These are phyloP conservation scores for Galaxea fascicularis DNA, from an alignment of 92 coral and sea anemone species.

Conservation along the genomic window DNA sequence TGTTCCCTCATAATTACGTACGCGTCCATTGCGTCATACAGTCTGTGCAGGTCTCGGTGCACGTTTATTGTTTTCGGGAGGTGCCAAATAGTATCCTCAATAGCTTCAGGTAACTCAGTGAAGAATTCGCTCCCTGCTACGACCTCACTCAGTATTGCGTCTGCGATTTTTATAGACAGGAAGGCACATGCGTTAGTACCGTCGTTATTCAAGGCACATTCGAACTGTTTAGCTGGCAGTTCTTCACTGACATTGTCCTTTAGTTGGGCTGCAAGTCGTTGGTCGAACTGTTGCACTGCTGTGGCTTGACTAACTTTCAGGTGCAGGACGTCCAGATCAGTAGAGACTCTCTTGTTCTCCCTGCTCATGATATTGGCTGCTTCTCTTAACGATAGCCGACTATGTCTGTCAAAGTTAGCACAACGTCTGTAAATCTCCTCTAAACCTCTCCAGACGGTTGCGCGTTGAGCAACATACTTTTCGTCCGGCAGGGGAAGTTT, in stretches of 20 bases:
- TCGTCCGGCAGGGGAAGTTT: slow-evolving; percentile 20
- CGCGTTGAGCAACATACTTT: slow-evolving; percentile 35
- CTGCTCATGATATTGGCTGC: slow-evolving; percentile 23
- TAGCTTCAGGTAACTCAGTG: slow-evolving; percentile 6
- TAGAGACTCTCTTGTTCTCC: slow-evolving; percentile 23
- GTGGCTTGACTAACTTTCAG: slow-evolving; percentile 53
- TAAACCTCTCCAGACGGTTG: slow-evolving; percentile 39
- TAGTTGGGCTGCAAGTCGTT: slow-evolving; percentile 39
- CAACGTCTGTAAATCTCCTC: slow-evolving; percentile 43
- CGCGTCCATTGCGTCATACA: slow-evolving; percentile 62
- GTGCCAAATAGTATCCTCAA: too few relatives aligned
- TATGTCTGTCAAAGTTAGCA: slow-evolving; percentile 31
- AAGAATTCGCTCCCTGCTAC: slow-evolving; percentile 22
- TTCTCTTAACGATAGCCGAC: slow-evolving; percentile 35
- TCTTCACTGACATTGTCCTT: slow-evolving; percentile 15
- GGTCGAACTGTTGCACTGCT: too few relatives aligned
- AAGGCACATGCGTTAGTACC: too few relatives aligned
- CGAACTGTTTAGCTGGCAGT: slow-evolving; percentile 35
- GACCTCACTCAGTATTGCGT: slow-evolving; percentile 22
- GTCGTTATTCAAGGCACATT: slow-evolving; percentile 36
- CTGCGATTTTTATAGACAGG: slow-evolving; percentile 39
- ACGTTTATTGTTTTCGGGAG: slow-evolving; percentile 45
- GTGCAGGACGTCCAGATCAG: slow-evolving; percentile 29
- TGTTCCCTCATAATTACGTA: slow-evolving; percentile 32
- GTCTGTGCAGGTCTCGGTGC: slow-evolving; percentile 32